Evolutionary conservation across 2,888 invertebrate species (phyloP).

Genomic region (Beris chalybata): DNA sequence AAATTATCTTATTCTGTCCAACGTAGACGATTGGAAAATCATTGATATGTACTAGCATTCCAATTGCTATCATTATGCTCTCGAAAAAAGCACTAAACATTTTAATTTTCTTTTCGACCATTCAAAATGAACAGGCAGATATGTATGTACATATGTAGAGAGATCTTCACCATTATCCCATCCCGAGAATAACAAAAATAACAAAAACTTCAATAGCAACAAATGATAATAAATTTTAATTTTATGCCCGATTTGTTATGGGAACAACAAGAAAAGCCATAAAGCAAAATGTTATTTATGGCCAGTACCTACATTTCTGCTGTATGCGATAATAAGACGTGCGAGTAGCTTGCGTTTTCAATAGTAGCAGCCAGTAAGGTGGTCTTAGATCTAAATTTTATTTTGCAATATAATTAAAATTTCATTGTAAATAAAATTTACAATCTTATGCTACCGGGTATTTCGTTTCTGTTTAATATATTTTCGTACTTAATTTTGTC

Average conservation of each 20-base stretch:
- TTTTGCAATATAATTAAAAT: no score
- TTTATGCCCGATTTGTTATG: constrained; percentile 17
- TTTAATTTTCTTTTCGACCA: constrained; percentile 11
- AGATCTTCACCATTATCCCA: not conserved
- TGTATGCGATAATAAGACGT: no score
- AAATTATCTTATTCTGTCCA: not conserved
- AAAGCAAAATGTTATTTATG: constrained; percentile 7
- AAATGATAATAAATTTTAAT: constrained; percentile 16
- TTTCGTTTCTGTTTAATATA: no score
- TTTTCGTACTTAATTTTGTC: no score
- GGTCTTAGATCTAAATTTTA: no score
- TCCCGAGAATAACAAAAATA: not conserved
- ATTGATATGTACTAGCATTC: not conserved
- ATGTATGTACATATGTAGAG: not conserved
- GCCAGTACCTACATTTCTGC: not conserved
- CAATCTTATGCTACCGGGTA: no score
- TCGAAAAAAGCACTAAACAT: constrained; percentile 11
- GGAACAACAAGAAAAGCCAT: constrained; percentile 5
- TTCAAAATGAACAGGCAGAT: not conserved
- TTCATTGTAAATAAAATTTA: no score
- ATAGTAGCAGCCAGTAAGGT: no score
- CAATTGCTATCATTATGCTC: not conserved
- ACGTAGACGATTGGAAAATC: not conserved
- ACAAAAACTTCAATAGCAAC: not conserved
- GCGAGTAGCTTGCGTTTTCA: no score